Evolutionary conservation across 2,888 invertebrate species (phyloP).

Genomic region (Cryptocephalus moraei): DNA sequence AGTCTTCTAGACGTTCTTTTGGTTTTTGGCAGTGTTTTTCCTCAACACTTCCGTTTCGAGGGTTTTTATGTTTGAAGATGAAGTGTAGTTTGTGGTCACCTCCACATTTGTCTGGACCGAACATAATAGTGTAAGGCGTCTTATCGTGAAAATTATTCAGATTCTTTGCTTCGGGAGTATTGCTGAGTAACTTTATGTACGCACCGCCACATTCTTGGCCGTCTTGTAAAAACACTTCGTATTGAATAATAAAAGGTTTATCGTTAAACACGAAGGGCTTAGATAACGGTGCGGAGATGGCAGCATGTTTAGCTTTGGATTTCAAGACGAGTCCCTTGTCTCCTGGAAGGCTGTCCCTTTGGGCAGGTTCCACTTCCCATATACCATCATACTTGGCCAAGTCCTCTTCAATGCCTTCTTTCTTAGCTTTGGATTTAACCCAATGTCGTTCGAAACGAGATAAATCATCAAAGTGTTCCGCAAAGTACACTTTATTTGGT

Average conservation of each 20-base stretch:
- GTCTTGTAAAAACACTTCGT: conserved; percentile 80
- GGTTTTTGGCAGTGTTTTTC: conserved; percentile 97
- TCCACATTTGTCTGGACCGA: conserved; percentile 99
- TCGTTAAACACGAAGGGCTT: conserved; percentile 74
- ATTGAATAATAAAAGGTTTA: conserved; percentile 84
- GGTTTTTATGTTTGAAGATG: conserved; percentile 93
- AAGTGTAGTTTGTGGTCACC: conserved; percentile 85
- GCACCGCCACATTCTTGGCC: conserved; percentile 99
- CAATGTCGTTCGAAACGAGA: conserved; percentile 66
- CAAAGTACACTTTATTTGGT: conserved; percentile 56
- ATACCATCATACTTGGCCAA: conserved; percentile 92
- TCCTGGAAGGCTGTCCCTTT: conserved; percentile 60
- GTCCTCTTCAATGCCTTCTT: conserved; percentile 60
- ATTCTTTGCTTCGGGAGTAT: conserved; percentile 52
- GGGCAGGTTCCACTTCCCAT: conserved; percentile 67
- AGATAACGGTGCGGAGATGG: conserved; percentile 69
- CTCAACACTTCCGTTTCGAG: conserved; percentile 74
- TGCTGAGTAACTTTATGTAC: conserved; percentile 84
- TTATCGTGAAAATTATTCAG: conserved; percentile 85
- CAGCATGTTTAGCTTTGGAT: conserved; percentile 94
- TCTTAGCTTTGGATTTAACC: conserved; percentile 79
- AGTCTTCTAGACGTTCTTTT: conserved; percentile 70
- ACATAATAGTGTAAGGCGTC: conserved; percentile 98
- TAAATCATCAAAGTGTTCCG: conserved; percentile 79
- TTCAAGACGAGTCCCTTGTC: conserved; percentile 85